phyloP scores from a whole-genome alignment of 2,113 vertebrate species.

The Gambusia affinis region DNA sequence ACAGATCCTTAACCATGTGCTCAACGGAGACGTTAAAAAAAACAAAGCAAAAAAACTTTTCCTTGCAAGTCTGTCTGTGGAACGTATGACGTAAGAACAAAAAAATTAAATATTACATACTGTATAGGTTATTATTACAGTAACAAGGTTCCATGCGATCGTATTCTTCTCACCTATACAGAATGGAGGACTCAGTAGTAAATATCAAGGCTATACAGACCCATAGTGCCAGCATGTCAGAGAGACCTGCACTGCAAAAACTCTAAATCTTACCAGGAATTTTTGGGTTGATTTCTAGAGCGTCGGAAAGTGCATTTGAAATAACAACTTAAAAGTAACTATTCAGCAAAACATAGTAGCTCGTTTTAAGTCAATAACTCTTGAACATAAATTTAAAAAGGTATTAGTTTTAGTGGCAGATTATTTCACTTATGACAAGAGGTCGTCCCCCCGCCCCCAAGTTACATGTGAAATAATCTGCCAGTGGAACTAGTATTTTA shows the following conservation, averaged over 20 bases:
- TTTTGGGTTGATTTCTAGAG: too few relatives aligned
- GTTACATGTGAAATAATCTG: too few relatives aligned
- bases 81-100: conserved; percentile 68
- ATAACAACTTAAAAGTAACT: too few relatives aligned
- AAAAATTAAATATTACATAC: conserved; percentile 87
- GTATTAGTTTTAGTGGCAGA: too few relatives aligned
- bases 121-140: conserved; percentile 93
- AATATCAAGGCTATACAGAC: conserved; percentile 85
- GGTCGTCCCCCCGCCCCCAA: too few relatives aligned
- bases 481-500: too few relatives aligned
- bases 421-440: too few relatives aligned
- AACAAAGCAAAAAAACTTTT: not conserved
- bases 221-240: conserved; percentile 73
- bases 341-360: too few relatives aligned
- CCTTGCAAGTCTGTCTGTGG: conserved; percentile 60
- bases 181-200: conserved; percentile 90
- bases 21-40: conserved; percentile 61
- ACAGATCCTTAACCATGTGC: conserved; percentile 63
- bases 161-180: conserved; percentile 83
- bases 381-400: too few relatives aligned
- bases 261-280: too few relatives aligned
- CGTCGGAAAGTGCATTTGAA: too few relatives aligned
- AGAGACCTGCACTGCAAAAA: conserved; percentile 24
- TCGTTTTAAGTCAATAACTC: too few relatives aligned
- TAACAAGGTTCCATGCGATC: conserved; percentile 87